Percentiles rank a stretch among this genome's conserved stretches.
Conservation (phyloP, 1,140 invertebrate species). For the Lasaia peninsularis region DNA sequence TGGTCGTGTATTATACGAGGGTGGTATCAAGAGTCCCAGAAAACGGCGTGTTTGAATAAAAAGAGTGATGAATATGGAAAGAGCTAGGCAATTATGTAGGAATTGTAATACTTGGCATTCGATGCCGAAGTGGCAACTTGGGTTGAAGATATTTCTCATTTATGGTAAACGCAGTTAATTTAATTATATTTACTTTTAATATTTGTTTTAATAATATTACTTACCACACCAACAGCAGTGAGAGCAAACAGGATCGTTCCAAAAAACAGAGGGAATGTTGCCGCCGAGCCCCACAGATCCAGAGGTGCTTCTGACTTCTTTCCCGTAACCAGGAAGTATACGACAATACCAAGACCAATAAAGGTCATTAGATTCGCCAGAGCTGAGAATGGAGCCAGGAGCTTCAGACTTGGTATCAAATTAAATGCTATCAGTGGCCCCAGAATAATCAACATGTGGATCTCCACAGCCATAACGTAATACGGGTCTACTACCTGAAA, state of each 20-base stretch:
- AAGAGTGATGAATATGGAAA: no score
- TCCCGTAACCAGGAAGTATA: constrained; percentile 82
- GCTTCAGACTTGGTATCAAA: constrained; percentile 86
- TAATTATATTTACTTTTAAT: no score
- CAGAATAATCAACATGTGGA: constrained; percentile 81
- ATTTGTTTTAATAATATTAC: constrained; percentile 52
- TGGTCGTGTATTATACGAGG: no score
- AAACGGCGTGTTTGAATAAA: no score
- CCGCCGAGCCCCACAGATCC: constrained; percentile 75
- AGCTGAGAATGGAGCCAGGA: constrained; percentile 88
- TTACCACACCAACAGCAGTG: constrained; percentile 92
- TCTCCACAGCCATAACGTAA: constrained; percentile 63
- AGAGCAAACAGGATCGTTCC: constrained; percentile 93
- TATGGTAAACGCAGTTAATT: no score
- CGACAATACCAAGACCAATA: constrained; percentile 82
- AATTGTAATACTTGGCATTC: no score
- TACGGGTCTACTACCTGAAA: constrained; percentile 72
- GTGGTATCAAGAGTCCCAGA: no score
- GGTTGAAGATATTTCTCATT: no score
- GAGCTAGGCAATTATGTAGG: no score
- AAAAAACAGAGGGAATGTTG: constrained; percentile 86
- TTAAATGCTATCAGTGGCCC: constrained; percentile 84
- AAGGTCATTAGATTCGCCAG: constrained; percentile 87
- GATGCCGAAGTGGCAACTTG: no score
- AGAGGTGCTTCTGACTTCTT: constrained; percentile 79